phyloP scores from a whole-genome alignment of 1,140 invertebrate species.

The Saccostrea echinata region DNA sequence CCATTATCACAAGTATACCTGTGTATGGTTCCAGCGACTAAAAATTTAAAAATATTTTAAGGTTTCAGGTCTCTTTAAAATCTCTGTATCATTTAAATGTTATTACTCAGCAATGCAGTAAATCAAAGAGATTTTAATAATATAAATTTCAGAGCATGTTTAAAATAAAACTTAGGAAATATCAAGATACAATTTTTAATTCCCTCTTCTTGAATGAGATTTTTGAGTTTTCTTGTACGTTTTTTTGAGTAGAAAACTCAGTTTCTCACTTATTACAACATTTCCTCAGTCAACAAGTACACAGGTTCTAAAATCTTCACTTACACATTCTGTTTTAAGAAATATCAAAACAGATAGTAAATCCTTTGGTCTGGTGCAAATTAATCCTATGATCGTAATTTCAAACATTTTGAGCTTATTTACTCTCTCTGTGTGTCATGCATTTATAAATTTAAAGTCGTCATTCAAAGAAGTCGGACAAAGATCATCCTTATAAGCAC shows the following conservation, averaged over 20 bases:
- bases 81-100: no score
- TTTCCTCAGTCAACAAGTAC: neutral
- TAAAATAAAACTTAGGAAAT: neutral
- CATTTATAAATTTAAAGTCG: slow-evolving; percentile 17
- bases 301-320: slow-evolving; percentile 1
- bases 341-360: slow-evolving; percentile 27
- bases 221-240: neutral
- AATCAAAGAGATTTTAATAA: neutral
- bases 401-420: slow-evolving; percentile 37
- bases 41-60: no score
- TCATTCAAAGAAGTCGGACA: slow-evolving; percentile 39
- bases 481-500: slow-evolving; percentile 40
- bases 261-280: neutral
- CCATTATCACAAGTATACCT: no score
- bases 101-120: neutral
- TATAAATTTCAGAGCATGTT: neutral
- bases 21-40: no score
- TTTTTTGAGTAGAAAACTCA: slow-evolving; percentile 12
- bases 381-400: slow-evolving; percentile 32
- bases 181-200: neutral
- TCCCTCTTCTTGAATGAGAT: neutral
- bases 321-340: slow-evolving; percentile 1
- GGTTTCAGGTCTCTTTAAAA: no score
- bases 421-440: neutral
- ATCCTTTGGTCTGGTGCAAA: slow-evolving; percentile 23